Evolutionary conservation across 2,888 invertebrate species (phyloP).

Genomic region (Abscondita cerata): DNA sequence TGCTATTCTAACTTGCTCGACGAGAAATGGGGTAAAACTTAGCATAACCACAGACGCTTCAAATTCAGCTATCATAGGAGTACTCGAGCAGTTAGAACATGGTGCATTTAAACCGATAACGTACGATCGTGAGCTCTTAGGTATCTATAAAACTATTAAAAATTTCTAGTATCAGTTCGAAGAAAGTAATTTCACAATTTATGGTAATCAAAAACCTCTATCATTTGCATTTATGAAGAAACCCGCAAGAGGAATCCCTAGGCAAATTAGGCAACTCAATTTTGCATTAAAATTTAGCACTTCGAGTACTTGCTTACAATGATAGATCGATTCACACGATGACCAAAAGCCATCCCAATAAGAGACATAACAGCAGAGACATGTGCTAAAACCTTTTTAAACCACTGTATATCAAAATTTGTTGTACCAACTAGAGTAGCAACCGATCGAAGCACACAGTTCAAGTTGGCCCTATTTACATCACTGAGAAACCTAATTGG

Average conservation of each 20-base stretch:
- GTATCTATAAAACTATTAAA: not conserved
- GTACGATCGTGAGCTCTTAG: conserved; percentile 15
- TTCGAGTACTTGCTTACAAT: conserved; percentile 5
- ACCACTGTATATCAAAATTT: conserved; percentile 55
- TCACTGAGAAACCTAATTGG: conserved; percentile 16
- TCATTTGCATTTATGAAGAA: conserved; percentile 28
- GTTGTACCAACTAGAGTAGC: conserved; percentile 51
- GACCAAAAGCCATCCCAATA: not conserved
- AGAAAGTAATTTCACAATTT: conserved; percentile 9
- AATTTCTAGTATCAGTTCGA: conserved; percentile 7
- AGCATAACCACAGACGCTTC: not conserved
- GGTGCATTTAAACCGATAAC: too few relatives aligned
- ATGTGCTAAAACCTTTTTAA: conserved; percentile 47
- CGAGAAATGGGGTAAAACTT: too few relatives aligned
- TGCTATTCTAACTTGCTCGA: too few relatives aligned
- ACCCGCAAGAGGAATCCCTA: conserved; percentile 37
- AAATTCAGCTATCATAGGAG: too few relatives aligned
- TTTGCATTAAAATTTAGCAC: conserved; percentile 21
- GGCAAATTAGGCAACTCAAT: conserved; percentile 20
- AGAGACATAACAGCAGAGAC: conserved; percentile 34
- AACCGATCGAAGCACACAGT: conserved; percentile 50
- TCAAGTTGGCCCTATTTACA: conserved; percentile 43
- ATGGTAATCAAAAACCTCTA: conserved; percentile 3
- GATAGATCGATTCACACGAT: conserved; percentile 8
- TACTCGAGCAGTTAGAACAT: too few relatives aligned